Evolutionary conservation across 2,888 invertebrate species (phyloP).

Genomic region (Melieria crassipennis): DNA sequence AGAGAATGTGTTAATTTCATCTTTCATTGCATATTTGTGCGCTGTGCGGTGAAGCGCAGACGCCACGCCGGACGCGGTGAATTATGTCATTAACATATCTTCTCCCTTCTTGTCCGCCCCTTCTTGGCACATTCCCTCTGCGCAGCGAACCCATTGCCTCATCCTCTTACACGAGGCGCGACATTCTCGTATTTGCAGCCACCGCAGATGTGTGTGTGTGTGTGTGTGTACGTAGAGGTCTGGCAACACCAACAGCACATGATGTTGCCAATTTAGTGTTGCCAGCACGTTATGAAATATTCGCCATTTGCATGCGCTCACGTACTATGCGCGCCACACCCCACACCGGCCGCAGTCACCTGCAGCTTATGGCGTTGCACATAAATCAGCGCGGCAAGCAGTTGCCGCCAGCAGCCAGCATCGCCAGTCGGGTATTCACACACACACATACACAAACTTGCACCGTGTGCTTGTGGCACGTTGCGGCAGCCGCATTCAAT

Average conservation of each 20-base stretch:
- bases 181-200: background rate
- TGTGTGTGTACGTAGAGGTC: background rate
- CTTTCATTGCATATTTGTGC: too few species aligned
- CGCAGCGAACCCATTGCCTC: too few species aligned
- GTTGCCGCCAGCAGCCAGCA: background rate
- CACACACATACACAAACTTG: background rate
- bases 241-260: background rate
- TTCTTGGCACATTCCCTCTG: too few species aligned
- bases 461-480: background rate
- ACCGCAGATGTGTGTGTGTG: background rate
- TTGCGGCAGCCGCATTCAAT: too few species aligned
- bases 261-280: background rate
- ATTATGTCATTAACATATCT: background rate
- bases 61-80: conserved; percentile 6
- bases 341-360: background rate
- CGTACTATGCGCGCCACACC: background rate
- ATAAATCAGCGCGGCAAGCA: conserved; percentile 21
- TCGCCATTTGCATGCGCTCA: background rate
- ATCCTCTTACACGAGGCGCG: background rate
- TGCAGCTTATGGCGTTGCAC: conserved; percentile 19
- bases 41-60: background rate
- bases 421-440: background rate
- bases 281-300: conserved; percentile 13
- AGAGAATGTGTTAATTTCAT: too few species aligned
- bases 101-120: background rate